These are phyloP conservation scores for Oxytorus armatus DNA, from an alignment of 2,888 invertebrate genomes.

Conservation along the genomic window DNA sequence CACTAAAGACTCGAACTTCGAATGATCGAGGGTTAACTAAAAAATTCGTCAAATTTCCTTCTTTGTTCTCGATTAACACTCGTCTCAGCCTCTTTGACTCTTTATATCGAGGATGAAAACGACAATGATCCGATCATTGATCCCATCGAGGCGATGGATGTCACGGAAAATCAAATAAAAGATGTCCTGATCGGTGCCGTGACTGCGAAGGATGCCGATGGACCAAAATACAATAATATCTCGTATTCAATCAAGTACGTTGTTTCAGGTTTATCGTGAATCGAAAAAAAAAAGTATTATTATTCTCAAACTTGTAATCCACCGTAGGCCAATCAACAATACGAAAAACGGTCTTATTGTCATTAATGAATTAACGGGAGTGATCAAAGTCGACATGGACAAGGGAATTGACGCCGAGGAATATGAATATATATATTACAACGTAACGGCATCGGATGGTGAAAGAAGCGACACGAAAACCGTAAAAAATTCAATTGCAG, in stretches of 20 bases:
- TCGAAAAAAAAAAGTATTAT: neutral
- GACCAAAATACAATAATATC: conserved; percentile 86
- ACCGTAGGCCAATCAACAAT: conserved; percentile 83
- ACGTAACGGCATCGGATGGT: conserved; percentile 86
- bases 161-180: conserved; percentile 86
- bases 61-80: conserved; percentile 8
- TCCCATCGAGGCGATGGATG: conserved; percentile 84
- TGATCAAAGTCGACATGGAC: conserved; percentile 85
- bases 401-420: conserved; percentile 86
- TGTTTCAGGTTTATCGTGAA: conserved; percentile 30
- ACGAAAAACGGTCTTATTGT: conserved; percentile 85
- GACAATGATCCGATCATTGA: conserved; percentile 87
- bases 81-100: conserved; percentile 86
- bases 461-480: conserved; percentile 79
- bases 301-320: neutral
- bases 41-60: neutral
- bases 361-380: conserved; percentile 86
- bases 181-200: conserved; percentile 87
- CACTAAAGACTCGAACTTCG: too few relatives aligned
- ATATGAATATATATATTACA: conserved; percentile 85
- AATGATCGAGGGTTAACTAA: neutral
- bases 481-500: conserved; percentile 21
- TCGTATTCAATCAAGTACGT: conserved; percentile 86
- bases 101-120: conserved; percentile 88
- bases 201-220: conserved; percentile 87